phyloP scores from a whole-genome alignment of 1,140 invertebrate genomes.

The Dendrolimus punctatus region DNA sequence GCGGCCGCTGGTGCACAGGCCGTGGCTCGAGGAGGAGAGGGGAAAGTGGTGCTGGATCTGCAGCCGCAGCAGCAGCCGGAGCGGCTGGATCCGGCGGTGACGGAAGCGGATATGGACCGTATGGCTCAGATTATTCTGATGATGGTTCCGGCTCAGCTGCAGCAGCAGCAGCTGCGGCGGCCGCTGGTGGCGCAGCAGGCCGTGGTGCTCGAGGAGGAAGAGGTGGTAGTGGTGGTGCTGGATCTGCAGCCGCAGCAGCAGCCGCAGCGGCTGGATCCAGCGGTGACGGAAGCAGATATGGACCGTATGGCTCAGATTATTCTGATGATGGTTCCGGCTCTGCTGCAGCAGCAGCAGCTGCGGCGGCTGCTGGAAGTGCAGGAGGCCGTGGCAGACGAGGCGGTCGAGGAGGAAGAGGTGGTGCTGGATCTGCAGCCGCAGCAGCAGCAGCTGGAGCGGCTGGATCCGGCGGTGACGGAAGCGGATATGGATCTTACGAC shows the following conservation, averaged over 20 bases:
- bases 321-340: conserved; percentile 3
- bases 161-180: conserved; percentile 1
- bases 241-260: no score
- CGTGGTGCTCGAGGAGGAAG: no score
- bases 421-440: neutral
- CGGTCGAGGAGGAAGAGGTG: conserved; percentile 4
- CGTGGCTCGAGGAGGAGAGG: neutral
- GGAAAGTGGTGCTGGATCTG: conserved; percentile 1
- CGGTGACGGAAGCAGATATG: neutral
- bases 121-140: neutral
- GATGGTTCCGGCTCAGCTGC: no score
- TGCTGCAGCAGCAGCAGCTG: conserved; percentile 8
- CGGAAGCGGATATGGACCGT: neutral
- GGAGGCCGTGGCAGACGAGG: conserved; percentile 1
- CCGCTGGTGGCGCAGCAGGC: neutral
- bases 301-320: neutral
- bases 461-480: conserved; percentile 4
- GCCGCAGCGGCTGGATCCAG: no score
- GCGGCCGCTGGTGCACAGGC: conserved; percentile 2
- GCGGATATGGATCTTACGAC: no score
- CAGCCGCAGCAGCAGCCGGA: no score
- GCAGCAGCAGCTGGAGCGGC: conserved; percentile 3
- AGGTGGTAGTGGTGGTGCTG: no score
- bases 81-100: no score
- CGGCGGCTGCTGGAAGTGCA: neutral